Conservation (phyloP, 2,797 vertebrate genomes). For the Orientallactaga sibirica region DNA sequence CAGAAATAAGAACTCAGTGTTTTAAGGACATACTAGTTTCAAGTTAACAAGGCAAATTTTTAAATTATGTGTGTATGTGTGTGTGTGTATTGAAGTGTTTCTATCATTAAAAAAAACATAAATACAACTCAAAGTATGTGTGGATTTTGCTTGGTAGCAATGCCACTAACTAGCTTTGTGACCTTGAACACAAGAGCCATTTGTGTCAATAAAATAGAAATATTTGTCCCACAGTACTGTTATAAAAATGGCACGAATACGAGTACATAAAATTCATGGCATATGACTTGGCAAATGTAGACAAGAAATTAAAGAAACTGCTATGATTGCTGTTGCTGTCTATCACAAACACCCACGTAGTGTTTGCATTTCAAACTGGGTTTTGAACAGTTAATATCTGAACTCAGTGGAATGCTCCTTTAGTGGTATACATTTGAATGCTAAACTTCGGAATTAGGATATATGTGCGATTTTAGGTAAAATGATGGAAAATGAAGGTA, state of each 20-base stretch:
- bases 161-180: background rate
- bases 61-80: background rate
- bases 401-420: background rate
- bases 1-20: background rate
- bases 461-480: background rate
- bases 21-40: background rate
- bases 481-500: background rate
- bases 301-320: background rate
- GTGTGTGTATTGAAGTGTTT: background rate
- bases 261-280: background rate
- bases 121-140: background rate
- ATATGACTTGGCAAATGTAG: background rate
- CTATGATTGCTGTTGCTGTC: background rate
- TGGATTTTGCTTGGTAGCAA: slow-evolving; percentile 39
- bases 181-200: background rate
- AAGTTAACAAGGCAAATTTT: background rate
- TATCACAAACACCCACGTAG: background rate
- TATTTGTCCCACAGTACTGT: background rate
- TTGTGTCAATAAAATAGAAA: background rate
- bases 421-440: slow-evolving; percentile 22
- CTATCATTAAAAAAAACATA: background rate
- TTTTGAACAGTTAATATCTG: background rate
- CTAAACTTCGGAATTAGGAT: background rate
- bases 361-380: background rate
- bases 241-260: background rate